Conservation (phyloP, 2,113 vertebrate species). For the Pygoscelis antarcticus region DNA sequence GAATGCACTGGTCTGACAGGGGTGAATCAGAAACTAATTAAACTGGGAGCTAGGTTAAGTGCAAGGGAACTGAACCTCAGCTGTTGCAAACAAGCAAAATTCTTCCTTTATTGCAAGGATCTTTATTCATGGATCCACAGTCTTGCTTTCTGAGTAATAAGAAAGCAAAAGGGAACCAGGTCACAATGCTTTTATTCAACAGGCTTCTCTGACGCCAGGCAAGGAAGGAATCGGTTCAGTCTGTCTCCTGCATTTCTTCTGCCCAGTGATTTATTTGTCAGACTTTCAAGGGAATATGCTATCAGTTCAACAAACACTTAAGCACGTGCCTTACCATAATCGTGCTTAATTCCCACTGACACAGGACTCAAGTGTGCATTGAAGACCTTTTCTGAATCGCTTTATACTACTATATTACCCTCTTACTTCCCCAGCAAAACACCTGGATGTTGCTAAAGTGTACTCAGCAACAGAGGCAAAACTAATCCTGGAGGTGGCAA, state of each 20-base stretch:
- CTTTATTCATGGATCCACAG: not conserved
- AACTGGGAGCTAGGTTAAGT: slow-evolving; percentile 46
- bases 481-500: not conserved
- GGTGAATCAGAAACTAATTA: slow-evolving; percentile 53
- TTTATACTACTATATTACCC: not conserved
- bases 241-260: not conserved
- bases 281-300: not conserved
- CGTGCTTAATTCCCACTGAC: not conserved
- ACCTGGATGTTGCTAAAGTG: not conserved
- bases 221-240: not conserved
- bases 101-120: not conserved
- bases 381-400: not conserved
- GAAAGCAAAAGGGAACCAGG: not conserved
- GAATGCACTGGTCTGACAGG: slow-evolving; percentile 44
- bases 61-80: slow-evolving; percentile 21
- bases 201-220: not conserved
- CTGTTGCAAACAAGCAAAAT: not conserved
- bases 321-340: not conserved
- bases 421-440: not conserved
- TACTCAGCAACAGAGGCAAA: not conserved
- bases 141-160: not conserved
- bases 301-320: not conserved
- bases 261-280: not conserved
- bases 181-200: not conserved
- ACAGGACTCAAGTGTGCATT: not conserved